Evolutionary conservation across 2,888 invertebrate species (phyloP), one percentile per base, ranked within the genome.

Genomic region (Pterostichus madidus): DNA sequence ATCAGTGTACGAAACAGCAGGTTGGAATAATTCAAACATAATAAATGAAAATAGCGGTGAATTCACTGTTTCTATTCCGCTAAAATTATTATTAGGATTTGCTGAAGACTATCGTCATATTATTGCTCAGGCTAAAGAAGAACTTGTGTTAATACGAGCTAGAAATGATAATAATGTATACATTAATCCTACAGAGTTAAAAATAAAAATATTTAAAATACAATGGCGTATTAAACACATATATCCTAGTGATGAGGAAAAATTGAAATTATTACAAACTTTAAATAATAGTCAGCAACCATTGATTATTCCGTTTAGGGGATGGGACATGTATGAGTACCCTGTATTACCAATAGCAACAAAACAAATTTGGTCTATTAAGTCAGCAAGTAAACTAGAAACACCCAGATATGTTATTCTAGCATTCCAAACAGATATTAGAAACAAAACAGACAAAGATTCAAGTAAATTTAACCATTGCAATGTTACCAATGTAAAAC

Each of bases 41-140:
- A 8, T 64, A 15, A 44, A 44, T 71, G 13, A 35, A 35, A 44
- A 44, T 8, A 46, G 71, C 11, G 71, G 71, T 35, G n/a, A 71
- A 35, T 71, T 71, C 15, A 44, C 7, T 15, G 71, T 71, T n/a
- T 71, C 17, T 44, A 71, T 71, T 44, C 80, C 79, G 17, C 73
- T 71, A 80, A 68, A 83, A 32, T 68, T 82, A 49, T 52, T 89
- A 13, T 80, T 89, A 15, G 88, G 88, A 3, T 89, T 88, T 85
- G 86, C 86, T 59, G 88, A 89, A 84, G 87, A 89, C 84, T 89
- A 88, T 84, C 86, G 86, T 49, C 88, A 88, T 85, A 86, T 89
- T 61, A 85, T 89, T 76, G 84, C 89, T 0, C 89, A 89, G 84
- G 86, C 86, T 80, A 88, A 88, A 86, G 89, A 89, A 87, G 89